A percentile compares a stretch with the other conserved stretches of the same genome.
phyloP scores from a whole-genome alignment of 2,797 vertebrate genomes.

The Phrynocephalus forsythii region DNA sequence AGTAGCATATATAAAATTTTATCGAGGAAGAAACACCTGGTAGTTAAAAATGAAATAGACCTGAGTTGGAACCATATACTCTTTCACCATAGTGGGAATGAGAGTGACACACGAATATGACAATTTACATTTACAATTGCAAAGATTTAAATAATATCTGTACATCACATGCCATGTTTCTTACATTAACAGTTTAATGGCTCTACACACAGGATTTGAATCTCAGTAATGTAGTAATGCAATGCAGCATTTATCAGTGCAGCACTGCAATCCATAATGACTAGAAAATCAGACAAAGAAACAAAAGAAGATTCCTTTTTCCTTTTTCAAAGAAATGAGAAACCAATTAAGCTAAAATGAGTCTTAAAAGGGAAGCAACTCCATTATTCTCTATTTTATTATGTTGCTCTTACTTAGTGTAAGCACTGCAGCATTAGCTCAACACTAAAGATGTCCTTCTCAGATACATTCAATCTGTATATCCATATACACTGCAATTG shows the following conservation, averaged over 20 bases:
- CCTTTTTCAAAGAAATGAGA: neutral
- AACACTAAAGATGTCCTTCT: constrained; percentile 14
- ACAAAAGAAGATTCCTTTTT: constrained; percentile 17
- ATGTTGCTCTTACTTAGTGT: neutral
- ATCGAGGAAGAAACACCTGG: neutral
- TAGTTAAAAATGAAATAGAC: neutral
- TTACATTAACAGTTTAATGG: neutral
- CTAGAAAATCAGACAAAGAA: constrained; percentile 5
- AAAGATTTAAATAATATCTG: neutral
- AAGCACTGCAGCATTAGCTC: constrained; percentile 19
- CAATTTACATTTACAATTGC: neutral
- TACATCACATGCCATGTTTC: neutral
- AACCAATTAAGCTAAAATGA: neutral
- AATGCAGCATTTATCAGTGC: constrained; percentile 9
- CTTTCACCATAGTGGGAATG: neutral
- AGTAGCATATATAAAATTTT: neutral
- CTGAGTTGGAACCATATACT: neutral
- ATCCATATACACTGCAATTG: neutral
- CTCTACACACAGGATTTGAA: neutral
- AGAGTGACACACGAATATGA: neutral
- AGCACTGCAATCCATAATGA: constrained; percentile 27
- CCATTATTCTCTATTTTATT: neutral
- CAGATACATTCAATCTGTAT: neutral
- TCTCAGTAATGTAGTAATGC: neutral
- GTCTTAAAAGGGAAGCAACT: neutral